phyloP scores from a whole-genome alignment of 64 coral and sea anemone species.

The Platygyra sinensis region DNA sequence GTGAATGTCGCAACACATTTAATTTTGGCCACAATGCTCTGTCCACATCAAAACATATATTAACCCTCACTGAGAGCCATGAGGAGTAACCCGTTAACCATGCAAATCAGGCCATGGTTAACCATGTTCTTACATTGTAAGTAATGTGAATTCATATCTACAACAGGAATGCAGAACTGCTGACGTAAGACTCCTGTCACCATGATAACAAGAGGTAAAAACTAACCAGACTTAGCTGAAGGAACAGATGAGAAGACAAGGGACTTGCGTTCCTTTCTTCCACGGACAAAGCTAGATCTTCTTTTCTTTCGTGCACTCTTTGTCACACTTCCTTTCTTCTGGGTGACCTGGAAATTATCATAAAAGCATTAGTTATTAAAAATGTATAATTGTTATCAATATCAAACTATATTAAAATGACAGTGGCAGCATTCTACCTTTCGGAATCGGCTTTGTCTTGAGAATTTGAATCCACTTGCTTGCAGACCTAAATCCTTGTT shows the following conservation, averaged over 20 bases:
- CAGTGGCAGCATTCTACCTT: background rate
- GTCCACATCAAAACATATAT: no score
- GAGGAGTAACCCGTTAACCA: no score
- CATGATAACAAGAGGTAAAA: no score
- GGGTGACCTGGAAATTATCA: constrained; percentile 9
- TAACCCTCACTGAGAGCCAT: no score
- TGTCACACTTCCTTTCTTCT: constrained; percentile 46
- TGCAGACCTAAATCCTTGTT: background rate
- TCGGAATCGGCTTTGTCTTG: constrained; percentile 36
- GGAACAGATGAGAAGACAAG: constrained; percentile 50
- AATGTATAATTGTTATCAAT: background rate
- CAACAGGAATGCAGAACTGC: no score
- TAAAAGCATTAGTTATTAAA: no score
- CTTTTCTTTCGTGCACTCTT: constrained; percentile 68
- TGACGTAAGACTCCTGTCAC: no score
- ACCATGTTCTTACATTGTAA: no score
- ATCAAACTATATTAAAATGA: background rate
- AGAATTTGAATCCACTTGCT: constrained; percentile 55
- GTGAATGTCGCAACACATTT: no score
- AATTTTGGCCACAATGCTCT: no score
- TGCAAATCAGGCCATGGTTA: no score
- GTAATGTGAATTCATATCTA: no score
- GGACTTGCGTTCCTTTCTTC: constrained; percentile 84
- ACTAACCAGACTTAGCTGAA: constrained; percentile 9
- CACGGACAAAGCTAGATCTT: constrained; percentile 89